A percentile compares a stretch with the other conserved stretches of the same genome.
Evolutionary conservation across 2,113 vertebrate genomes (phyloP).

Genomic region (Protobothrops flavoviridis): DNA sequence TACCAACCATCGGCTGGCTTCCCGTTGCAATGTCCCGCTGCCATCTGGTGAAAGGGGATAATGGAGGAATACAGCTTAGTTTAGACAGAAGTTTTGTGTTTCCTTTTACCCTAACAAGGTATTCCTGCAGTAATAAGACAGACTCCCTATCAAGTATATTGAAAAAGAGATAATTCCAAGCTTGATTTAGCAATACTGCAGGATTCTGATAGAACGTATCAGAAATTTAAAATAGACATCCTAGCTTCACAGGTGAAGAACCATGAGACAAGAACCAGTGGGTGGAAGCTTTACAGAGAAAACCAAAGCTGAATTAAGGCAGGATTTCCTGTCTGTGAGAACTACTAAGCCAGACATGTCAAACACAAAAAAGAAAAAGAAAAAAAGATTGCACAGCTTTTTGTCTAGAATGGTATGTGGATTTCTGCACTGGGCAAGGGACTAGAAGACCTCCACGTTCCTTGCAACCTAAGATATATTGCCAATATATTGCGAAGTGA

Average conservation of each 20-base stretch:
- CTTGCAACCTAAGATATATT: background rate
- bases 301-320: background rate
- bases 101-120: background rate
- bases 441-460: background rate
- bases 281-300: background rate
- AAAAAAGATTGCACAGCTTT: background rate
- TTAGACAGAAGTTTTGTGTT: background rate
- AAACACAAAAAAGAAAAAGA: too few relatives aligned
- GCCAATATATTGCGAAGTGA: background rate
- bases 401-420: background rate
- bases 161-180: background rate
- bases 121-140: background rate
- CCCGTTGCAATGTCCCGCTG: background rate
- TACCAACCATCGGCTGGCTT: background rate
- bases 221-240: background rate
- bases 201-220: background rate
- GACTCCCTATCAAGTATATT: background rate
- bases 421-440: background rate
- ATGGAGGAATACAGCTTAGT: background rate
- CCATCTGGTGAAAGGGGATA: background rate
- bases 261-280: background rate
- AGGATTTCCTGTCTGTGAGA: background rate
- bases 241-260: background rate
- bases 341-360: background rate
- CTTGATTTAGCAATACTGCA: background rate